Base-by-base conservation (phyloP, 2,888 invertebrate genomes). In the Melanostoma scalare region DNA sequence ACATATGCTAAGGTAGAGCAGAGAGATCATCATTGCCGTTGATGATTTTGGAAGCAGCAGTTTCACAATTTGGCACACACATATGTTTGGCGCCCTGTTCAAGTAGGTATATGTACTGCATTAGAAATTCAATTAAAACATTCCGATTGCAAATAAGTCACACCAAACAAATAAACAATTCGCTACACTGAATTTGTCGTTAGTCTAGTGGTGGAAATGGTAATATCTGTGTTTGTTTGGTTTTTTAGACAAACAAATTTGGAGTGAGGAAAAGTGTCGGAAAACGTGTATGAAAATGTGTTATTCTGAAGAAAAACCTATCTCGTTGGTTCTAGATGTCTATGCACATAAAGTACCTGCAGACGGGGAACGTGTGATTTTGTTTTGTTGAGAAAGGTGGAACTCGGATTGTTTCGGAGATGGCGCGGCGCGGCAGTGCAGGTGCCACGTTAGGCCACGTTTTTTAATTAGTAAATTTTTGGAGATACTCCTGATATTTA, bases 111-210 rank as follows among this genome's bases (percentile, higher is more conserved):
- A 9, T 53, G 35, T 52, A 53, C 52, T 72, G 75, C 72, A 80
- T 85, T 80, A 80, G 85, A 76, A 85, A 85, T 85, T 85, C 85
- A 85, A 85, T 85, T 85, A 85, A 85, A 85, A 75, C 85, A 85
- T 85, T 85, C 85, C 85, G 52, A 75, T 80, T 85, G 71, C 77
- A 68, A 85, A 85, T 85, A 85, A 79, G 85, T 85, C 85, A 85
- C 85, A 85, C 68, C 42, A 52, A 75, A 80, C 85, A 80, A 79
- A 85, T 85, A 85, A 85, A 80, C 79, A 84, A 84, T 84, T 84
- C 78, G 84, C 69, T 74, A 65, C 84, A 84, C 50, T 71, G 63
- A 69, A 84, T 84, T 84, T 74, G 69, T 84, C 69, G 73, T 50
- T 55, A 35, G 78, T 63, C 56, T 55, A 40, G 78, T 63, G 46